Percentiles rank a stretch among this genome's conserved stretches.
These are phyloP conservation scores for Heliconius himera DNA, from an alignment of 1,140 invertebrate genomes.

Conservation along the genomic window DNA sequence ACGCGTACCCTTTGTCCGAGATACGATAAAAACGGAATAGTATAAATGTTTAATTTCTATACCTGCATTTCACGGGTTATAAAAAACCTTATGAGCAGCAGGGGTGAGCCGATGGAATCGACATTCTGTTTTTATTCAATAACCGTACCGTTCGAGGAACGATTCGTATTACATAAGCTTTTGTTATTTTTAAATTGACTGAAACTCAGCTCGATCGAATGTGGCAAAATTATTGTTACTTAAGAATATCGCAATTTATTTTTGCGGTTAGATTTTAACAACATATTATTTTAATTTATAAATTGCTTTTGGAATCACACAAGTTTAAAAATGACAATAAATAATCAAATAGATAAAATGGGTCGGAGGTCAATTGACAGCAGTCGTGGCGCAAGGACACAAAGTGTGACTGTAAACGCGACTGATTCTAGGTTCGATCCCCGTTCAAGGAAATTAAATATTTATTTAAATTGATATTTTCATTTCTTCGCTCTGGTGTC, in stretches of 20 bases:
- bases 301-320: neutral
- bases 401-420: too few species aligned
- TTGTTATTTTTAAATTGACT: conserved; percentile 73
- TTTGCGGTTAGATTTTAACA: neutral
- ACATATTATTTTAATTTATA: neutral
- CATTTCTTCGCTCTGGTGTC: too few species aligned
- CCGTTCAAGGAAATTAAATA: too few species aligned
- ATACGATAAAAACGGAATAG: conserved; percentile 44
- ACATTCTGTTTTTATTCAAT: conserved; percentile 73
- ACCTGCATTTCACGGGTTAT: conserved; percentile 71
- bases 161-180: conserved; percentile 68
- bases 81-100: conserved; percentile 67
- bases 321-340: too few species aligned
- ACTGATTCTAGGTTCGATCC: too few species aligned
- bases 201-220: conserved; percentile 54
- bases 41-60: conserved; percentile 63
- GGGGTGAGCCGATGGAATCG: conserved; percentile 58
- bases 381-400: too few species aligned
- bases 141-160: conserved; percentile 62
- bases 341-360: too few species aligned
- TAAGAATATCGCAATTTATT: conserved; percentile 11
- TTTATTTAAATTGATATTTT: too few species aligned
- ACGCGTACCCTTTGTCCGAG: conserved; percentile 31
- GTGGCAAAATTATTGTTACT: conserved; percentile 27
- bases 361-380: too few species aligned